A percentile compares a stretch with the other conserved stretches of the same genome.
phyloP scores from a whole-genome alignment of 2,113 vertebrate genomes.

The Malurus cyaneus region DNA sequence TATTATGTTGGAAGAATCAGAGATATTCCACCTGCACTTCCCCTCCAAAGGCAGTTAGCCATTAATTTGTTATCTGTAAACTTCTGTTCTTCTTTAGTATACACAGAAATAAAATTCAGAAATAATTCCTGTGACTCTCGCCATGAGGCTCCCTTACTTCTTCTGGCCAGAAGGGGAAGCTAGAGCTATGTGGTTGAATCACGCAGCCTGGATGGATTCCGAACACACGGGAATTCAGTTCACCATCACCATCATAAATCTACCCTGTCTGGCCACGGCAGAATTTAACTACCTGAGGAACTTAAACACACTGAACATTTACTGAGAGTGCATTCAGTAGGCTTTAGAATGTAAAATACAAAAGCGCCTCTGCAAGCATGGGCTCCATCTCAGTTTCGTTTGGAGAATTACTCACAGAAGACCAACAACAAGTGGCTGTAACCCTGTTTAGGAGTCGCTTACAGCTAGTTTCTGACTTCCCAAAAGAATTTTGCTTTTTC shows the following conservation, averaged over 20 bases:
- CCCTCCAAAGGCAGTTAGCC: not conserved
- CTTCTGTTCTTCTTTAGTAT: not conserved
- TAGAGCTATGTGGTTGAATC: not conserved
- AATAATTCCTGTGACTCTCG: fast-evolving
- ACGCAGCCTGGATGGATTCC: not conserved
- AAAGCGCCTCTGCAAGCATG: not conserved
- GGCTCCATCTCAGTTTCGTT: not conserved
- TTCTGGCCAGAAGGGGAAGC: constrained; percentile 55
- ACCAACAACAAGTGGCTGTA: not conserved
- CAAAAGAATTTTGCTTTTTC: not conserved
- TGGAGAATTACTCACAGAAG: not conserved
- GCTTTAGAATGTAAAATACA: not conserved
- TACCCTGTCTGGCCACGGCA: not conserved
- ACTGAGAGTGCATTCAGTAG: not conserved
- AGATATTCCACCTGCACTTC: not conserved
- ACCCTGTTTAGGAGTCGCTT: not conserved
- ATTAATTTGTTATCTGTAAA: not conserved
- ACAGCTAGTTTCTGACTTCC: not conserved
- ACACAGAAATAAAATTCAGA: not conserved
- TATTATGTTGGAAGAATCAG: not conserved
- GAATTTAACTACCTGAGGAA: not conserved
- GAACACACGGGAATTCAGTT: not conserved
- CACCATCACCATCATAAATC: not conserved
- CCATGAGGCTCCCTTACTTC: not conserved
- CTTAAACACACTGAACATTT: not conserved